Percentiles rank a stretch among this genome's conserved stretches.
Evolutionary conservation across 2,797 vertebrate species (phyloP).

Genomic region (Hyperoplus lanceolatus): DNA sequence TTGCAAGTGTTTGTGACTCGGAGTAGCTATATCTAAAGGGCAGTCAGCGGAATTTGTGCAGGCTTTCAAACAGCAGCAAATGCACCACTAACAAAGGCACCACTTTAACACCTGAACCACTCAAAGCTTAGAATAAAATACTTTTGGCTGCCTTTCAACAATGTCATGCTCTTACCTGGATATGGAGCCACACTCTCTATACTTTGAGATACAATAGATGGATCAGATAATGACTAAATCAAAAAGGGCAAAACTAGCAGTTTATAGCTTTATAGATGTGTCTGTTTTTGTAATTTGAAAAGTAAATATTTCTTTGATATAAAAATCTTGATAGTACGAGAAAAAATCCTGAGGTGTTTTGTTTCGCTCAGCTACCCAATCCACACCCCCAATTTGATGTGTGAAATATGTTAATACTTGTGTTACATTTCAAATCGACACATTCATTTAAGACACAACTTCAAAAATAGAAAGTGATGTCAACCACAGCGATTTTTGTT

Average conservation of each 20-base stretch:
- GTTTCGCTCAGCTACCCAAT: slow-evolving; percentile 16
- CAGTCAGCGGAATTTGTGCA: slow-evolving; percentile 39
- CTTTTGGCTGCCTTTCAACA: slow-evolving; percentile 46
- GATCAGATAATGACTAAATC: slow-evolving; percentile 49
- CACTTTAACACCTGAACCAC: slow-evolving; percentile 40
- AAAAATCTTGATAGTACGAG: not conserved
- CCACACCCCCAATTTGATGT: slow-evolving; percentile 35
- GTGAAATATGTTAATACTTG: slow-evolving; percentile 36
- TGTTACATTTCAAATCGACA: slow-evolving; percentile 33
- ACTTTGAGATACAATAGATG: slow-evolving; percentile 27
- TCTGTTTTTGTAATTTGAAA: not conserved
- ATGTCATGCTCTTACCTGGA: slow-evolving; percentile 37
- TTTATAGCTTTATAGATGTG: not conserved
- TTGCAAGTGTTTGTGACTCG: slow-evolving; percentile 51
- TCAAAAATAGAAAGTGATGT: slow-evolving; percentile 42
- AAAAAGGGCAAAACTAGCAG: slow-evolving; percentile 10
- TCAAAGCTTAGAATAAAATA: slow-evolving; percentile 35
- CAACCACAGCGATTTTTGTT: slow-evolving; percentile 10
- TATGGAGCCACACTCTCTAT: slow-evolving; percentile 36
- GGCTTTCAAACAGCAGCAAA: slow-evolving; percentile 48
- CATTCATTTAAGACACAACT: slow-evolving; percentile 20
- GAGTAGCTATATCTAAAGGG: slow-evolving; percentile 42
- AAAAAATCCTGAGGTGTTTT: slow-evolving; percentile 5
- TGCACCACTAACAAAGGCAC: slow-evolving; percentile 40
- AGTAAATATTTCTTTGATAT: not conserved